Base-by-base conservation (phyloP, 2,888 invertebrate genomes). In the Leptura quadrifasciata region DNA sequence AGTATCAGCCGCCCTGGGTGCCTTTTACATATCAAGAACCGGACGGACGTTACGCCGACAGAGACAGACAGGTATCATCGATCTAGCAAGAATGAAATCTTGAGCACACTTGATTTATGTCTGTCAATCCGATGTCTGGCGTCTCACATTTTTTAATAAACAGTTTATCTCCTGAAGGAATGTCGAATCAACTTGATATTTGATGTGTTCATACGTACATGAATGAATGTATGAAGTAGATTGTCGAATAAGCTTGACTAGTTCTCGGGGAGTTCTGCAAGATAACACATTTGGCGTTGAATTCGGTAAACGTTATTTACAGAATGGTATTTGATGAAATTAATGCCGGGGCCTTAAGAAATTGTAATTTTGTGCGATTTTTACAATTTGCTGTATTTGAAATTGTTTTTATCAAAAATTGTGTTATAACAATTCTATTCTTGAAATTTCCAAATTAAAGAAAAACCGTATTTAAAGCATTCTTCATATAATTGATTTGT, bases 101-200 rank as follows among this genome's bases (percentile, higher is more conserved):
- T 63, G 39, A 47, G 15, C 47, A n/a, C 47, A 47, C 15, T 15
- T 47, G 47, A 47, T 47, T 47, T 47, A 47, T 47, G 47, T 47
- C 47, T 47, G n/a, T 47, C 47, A 47, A 47, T 47, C 47, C 47
- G 47, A 47, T 47, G 47, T 47, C 47, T 47, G 47, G 47, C 15
- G n/a, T 15, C 47, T 47, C 47, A n/a, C 47, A 47, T n/a, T 47
- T 47, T n/a, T n/a, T 61, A 61, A 31, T 60, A 60, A 60, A 24
- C 60, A 61, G 15, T 31, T 31, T 47, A 47, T 47, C n/a, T n/a
- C 47, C 47, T n/a, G 47, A 47, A 47, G 47, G 47, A 47, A 47
- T n/a, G 47, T n/a, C 47, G 47, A 15, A n/a, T 47, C 47, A 47
- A n/a, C 47, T 47, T 47, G 47, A 47, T 15, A 47, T 47, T 47